Conservation (phyloP, 1,140 invertebrate genomes). For the Pachypsylla venusta region DNA sequence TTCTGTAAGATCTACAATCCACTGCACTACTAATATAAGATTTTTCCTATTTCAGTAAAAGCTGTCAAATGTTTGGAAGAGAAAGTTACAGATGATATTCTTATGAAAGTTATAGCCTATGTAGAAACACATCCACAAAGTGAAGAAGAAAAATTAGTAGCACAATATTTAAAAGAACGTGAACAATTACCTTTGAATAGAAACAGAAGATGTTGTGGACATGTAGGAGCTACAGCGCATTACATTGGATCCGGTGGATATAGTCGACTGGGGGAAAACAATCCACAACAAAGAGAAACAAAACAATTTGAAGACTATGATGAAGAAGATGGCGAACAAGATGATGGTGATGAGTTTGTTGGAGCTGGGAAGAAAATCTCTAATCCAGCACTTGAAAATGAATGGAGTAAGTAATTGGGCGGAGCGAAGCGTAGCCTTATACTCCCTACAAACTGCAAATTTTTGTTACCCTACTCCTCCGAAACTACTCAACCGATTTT, state of each 20-base stretch:
- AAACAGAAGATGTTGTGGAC: slow-evolving; percentile 1
- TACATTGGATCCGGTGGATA: too few relatives aligned
- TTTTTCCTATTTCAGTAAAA: slow-evolving; percentile 1
- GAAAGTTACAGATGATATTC: neutral
- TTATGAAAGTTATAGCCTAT: slow-evolving; percentile 5
- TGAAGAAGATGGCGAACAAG: neutral
- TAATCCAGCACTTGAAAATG: neutral
- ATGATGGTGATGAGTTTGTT: neutral
- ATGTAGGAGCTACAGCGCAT: neutral
- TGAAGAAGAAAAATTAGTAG: neutral
- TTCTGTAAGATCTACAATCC: too few relatives aligned
- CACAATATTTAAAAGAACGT: slow-evolving; percentile 2
- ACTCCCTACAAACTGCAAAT: too few relatives aligned
- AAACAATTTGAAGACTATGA: too few relatives aligned
- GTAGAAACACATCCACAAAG: neutral
- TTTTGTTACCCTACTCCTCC: too few relatives aligned
- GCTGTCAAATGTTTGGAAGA: neutral
- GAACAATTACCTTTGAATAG: slow-evolving; percentile 1
- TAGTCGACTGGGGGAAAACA: too few relatives aligned
- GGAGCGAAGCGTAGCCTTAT: too few relatives aligned
- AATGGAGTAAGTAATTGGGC: neutral
- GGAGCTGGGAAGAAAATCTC: neutral
- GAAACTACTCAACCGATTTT: too few relatives aligned
- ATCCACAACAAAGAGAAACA: too few relatives aligned
- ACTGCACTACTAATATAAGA: too few relatives aligned